Evolutionary conservation across 2,888 invertebrate genomes (phyloP), one percentile per base, ranked within the genome.

Genomic region (Drosophila mettleri): DNA sequence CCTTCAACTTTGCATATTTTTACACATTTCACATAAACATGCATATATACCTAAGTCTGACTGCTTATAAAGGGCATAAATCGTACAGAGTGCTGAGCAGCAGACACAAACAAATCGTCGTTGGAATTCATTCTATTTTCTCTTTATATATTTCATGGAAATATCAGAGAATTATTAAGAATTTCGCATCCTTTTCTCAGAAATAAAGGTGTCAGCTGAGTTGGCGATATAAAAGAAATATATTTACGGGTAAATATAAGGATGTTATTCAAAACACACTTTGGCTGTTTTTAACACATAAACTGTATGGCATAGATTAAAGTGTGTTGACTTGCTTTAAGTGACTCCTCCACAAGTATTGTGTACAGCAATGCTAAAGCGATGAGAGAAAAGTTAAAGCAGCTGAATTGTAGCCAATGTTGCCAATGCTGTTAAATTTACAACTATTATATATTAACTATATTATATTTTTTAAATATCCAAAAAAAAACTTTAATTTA

Each of bases 61-160:
- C 2, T 41, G 36, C 53, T 46, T 48, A 51, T 46, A 29, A 31
- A 41, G 49, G 38, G 65, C 78, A 82, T 85, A 82, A 87, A 82
- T 87, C 86, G 57, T 66, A 57, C 55, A 46, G 46, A 77, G 58
- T 52, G 46, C 69, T 62, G 63, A 55, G 68, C 39, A 48, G 45
- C 77, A 86, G 86, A 80, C 85, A 54, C 69, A 71, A 87, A 81
- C 76, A 88, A 87, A 82, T 85, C 63, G 82, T 55, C 58, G 51
- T 36, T 59, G 62, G 62, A 62, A 70, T 57, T 43, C 18, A 12
- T 67, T 66, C 55, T 41, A n/a, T 65, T 57, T 62, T 55, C 51
- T 22, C 51, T 33, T 39, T 67, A 61, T 41, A 43, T 43, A 64
- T 63, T 45, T 54, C 54, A 31, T 46, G 46, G 12, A 34, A 36